Evolutionary conservation across 1,140 invertebrate species (phyloP).

Genomic region (Antheraea mylitta): DNA sequence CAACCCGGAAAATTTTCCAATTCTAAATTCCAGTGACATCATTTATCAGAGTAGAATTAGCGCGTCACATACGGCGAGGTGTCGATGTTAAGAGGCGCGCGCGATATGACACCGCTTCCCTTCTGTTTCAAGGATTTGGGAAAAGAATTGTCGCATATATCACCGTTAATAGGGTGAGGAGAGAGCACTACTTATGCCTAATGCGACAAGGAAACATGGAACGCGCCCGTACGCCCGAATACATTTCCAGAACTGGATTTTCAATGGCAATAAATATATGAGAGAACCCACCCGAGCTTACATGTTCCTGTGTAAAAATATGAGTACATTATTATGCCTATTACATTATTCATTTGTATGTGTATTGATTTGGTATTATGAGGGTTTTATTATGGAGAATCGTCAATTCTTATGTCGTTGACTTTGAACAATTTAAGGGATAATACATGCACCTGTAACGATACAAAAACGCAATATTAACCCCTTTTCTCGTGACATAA

Average conservation of each 20-base stretch:
- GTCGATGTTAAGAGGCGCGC: slow-evolving; percentile 52
- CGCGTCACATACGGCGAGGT: slow-evolving; percentile 47
- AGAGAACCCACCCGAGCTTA: slow-evolving; percentile 24
- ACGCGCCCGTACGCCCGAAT: slow-evolving; percentile 55
- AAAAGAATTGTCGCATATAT: slow-evolving; percentile 77
- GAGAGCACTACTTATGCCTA: slow-evolving; percentile 77
- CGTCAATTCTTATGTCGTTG: slow-evolving; percentile 10
- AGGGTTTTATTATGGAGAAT: slow-evolving; percentile 19
- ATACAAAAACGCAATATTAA: slow-evolving; percentile 56
- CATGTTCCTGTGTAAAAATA: slow-evolving; percentile 20
- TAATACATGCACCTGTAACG: slow-evolving; percentile 23
- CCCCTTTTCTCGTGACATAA: slow-evolving; percentile 60
- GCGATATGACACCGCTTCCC: slow-evolving; percentile 67
- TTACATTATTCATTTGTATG: slow-evolving; percentile 30
- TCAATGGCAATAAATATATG: slow-evolving; percentile 68
- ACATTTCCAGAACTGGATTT: slow-evolving; percentile 65
- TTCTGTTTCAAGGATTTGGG: slow-evolving; percentile 67
- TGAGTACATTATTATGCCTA: slow-evolving; percentile 22
- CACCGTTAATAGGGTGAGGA: slow-evolving; percentile 76
- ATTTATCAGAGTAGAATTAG: slow-evolving; percentile 72
- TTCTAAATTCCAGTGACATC: slow-evolving; percentile 53
- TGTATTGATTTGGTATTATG: slow-evolving; percentile 23
- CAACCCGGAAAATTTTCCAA: slow-evolving; percentile 42
- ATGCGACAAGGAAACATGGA: slow-evolving; percentile 75
- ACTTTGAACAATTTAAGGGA: neutral